These are phyloP conservation scores for Borostomias antarcticus DNA, from an alignment of 2,797 vertebrate species.

Conservation along the genomic window DNA sequence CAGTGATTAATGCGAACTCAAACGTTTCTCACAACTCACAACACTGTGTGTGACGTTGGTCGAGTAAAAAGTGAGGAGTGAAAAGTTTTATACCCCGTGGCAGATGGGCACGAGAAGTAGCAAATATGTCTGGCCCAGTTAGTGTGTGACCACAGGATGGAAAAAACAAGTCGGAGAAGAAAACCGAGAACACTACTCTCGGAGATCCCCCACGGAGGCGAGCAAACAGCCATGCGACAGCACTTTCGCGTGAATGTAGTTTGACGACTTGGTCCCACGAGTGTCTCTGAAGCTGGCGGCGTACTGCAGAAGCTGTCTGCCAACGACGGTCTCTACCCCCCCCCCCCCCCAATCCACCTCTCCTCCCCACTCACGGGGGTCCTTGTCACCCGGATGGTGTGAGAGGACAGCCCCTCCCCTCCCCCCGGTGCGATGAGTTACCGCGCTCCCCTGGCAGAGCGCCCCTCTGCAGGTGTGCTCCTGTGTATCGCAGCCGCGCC, in stretches of 20 bases:
- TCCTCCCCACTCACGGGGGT: background rate
- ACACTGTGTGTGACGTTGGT: conserved; percentile 1
- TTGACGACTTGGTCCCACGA: background rate
- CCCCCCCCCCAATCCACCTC: background rate
- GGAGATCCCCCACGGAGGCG: no score
- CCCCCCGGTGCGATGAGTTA: background rate
- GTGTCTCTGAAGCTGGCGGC: conserved; percentile 4
- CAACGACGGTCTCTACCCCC: conserved; percentile 31
- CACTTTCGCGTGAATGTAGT: conserved; percentile 39
- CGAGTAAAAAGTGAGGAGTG: conserved; percentile 48
- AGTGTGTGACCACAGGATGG: conserved; percentile 57
- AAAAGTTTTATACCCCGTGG: conserved; percentile 34
- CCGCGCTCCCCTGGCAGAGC: no score
- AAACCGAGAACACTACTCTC: conserved; percentile 43
- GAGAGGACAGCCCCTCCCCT: background rate
- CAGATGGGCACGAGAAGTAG: conserved; percentile 38
- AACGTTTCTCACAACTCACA: no score
- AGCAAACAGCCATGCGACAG: conserved; percentile 47
- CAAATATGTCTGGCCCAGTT: conserved; percentile 48
- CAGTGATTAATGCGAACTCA: no score
- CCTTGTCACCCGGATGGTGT: conserved; percentile 7
- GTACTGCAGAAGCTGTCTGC: conserved; percentile 14
- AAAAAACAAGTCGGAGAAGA: conserved; percentile 58
- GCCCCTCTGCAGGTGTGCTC: background rate
- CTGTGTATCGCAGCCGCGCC: background rate